phyloP scores from a whole-genome alignment of 2,113 vertebrate genomes.

The Hemibagrus wyckioides region DNA sequence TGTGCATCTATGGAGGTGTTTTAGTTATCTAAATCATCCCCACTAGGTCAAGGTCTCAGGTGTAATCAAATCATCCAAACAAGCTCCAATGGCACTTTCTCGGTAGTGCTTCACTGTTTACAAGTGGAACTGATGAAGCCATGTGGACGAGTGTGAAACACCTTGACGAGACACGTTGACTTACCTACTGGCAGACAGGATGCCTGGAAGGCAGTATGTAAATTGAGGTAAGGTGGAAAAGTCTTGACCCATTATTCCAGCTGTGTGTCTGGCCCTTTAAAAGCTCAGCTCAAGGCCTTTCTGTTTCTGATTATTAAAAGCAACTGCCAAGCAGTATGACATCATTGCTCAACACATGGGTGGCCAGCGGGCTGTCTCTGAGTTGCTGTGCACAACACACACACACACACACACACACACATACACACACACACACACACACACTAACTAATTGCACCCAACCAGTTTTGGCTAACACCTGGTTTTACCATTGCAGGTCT shows the following conservation, averaged over 20 bases:
- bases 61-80: not conserved
- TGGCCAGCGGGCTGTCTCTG: conserved; percentile 50
- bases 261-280: conserved; percentile 71
- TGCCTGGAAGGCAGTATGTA: conserved; percentile 13
- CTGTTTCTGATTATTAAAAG: conserved; percentile 79
- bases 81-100: not conserved
- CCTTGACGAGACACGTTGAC: not conserved
- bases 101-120: not conserved
- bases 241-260: conserved; percentile 24
- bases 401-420: conserved; percentile 34
- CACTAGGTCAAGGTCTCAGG: not conserved
- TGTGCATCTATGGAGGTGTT: not conserved
- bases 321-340: conserved; percentile 72
- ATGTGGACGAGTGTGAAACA: not conserved
- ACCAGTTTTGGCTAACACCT: conserved; percentile 37
- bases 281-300: conserved; percentile 59
- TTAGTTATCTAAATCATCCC: not conserved
- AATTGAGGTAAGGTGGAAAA: not conserved
- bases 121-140: not conserved
- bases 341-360: conserved; percentile 67
- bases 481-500: conserved; percentile 20
- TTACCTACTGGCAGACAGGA: not conserved
- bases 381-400: conserved; percentile 31
- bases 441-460: conserved; percentile 7
- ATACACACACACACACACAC: conserved; percentile 24